Percentiles rank a stretch among this genome's conserved stretches.
Conservation (phyloP, 2,888 invertebrate genomes). For the Papilio elwesi region DNA sequence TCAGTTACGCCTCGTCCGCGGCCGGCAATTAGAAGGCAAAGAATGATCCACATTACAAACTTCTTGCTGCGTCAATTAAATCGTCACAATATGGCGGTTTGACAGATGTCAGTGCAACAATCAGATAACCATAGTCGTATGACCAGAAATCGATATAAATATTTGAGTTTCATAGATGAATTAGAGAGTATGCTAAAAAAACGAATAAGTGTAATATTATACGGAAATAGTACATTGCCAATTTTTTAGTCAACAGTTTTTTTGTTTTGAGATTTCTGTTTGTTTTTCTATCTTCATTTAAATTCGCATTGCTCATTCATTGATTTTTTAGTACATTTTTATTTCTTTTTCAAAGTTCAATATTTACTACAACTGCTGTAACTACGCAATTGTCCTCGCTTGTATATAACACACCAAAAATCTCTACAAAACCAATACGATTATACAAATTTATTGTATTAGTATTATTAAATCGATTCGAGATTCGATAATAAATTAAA, state of each 20-base stretch:
- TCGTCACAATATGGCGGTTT: constrained; percentile 4
- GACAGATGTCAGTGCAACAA: not conserved
- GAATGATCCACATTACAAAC: not conserved
- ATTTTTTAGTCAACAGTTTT: no score
- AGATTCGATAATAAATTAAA: constrained; percentile 28
- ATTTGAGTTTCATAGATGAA: no score
- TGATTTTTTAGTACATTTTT: no score
- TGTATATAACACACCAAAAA: constrained; percentile 3
- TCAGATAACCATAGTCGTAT: no score
- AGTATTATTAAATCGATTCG: constrained; percentile 11
- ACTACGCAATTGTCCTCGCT: not conserved
- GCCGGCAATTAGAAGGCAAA: not conserved
- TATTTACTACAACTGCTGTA: not conserved
- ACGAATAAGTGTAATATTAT: no score
- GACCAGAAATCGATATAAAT: no score
- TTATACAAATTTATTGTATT: constrained; percentile 3
- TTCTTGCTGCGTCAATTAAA: not conserved
- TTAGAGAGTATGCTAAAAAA: no score
- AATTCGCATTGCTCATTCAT: no score
- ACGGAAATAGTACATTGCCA: no score
- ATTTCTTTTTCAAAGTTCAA: not conserved
- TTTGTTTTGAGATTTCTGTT: no score
- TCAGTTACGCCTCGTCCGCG: not conserved
- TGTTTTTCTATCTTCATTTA: no score
- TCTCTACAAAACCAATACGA: constrained; percentile 11